Evolutionary conservation across 2,888 invertebrate species (phyloP).

Genomic region (Tubulanus polymorphus): DNA sequence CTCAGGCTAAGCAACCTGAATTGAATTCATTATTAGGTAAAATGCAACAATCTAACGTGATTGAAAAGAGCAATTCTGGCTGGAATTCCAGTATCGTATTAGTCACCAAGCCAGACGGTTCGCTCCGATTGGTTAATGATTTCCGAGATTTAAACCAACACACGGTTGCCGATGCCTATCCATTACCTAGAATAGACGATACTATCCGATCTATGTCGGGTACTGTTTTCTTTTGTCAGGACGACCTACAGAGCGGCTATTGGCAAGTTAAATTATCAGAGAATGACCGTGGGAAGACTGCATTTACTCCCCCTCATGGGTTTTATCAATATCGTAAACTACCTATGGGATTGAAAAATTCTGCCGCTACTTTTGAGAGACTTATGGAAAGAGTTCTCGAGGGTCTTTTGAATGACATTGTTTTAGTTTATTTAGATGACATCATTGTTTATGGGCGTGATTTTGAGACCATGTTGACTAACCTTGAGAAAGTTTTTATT

Average conservation of each 20-base stretch:
- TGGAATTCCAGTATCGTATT: slow-evolving; percentile 12
- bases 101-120: slow-evolving; percentile 13
- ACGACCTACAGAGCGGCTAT: slow-evolving; percentile 16
- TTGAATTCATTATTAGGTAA: slow-evolving; percentile 6
- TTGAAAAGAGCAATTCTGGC: slow-evolving; percentile 13
- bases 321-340: slow-evolving; percentile 8
- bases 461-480: slow-evolving; percentile 5
- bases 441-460: slow-evolving; percentile 8
- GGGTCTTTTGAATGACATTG: slow-evolving; percentile 9
- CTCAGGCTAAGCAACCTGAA: slow-evolving; percentile 16
- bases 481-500: background rate
- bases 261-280: slow-evolving; percentile 10
- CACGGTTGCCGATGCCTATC: slow-evolving; percentile 13
- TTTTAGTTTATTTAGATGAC: slow-evolving; percentile 10
- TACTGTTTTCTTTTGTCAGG: slow-evolving; percentile 3
- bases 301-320: slow-evolving; percentile 11
- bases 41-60: slow-evolving; percentile 9
- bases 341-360: slow-evolving; percentile 12
- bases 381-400: slow-evolving; percentile 11
- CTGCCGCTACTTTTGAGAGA: slow-evolving; percentile 15
- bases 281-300: slow-evolving; percentile 14
- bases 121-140: slow-evolving; percentile 9
- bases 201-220: slow-evolving; percentile 13
- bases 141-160: slow-evolving; percentile 11
- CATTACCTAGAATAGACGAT: slow-evolving; percentile 6